These are phyloP conservation scores for Ara ararauna DNA, from an alignment of 2,797 vertebrate genomes.

Conservation along the genomic window DNA sequence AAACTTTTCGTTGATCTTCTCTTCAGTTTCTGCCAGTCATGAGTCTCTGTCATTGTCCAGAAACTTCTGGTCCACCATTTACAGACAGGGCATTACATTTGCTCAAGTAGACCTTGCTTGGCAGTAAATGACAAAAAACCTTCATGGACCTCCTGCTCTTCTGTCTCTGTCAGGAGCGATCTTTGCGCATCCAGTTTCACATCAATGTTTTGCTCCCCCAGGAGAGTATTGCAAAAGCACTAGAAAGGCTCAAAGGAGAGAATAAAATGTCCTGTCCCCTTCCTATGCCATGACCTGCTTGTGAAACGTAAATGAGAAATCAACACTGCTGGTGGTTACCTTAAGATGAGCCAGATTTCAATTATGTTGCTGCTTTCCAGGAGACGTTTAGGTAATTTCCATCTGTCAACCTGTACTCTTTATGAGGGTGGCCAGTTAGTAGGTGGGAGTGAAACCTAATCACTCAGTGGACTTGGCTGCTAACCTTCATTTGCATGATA, in stretches of 20 bases:
- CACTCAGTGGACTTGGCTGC: neutral
- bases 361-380: neutral
- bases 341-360: neutral
- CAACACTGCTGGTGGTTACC: neutral
- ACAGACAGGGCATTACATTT: neutral
- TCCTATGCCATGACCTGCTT: neutral
- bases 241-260: neutral
- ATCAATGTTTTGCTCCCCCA: rapidly evolving
- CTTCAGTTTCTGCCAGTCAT: neutral
- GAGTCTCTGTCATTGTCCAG: neutral
- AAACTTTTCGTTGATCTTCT: neutral
- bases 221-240: neutral
- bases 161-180: neutral
- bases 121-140: neutral
- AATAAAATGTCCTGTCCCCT: neutral
- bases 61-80: neutral
- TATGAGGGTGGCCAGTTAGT: neutral
- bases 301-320: neutral
- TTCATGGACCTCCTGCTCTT: neutral
- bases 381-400: neutral
- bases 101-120: neutral
- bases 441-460: neutral
- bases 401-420: neutral
- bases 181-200: neutral
- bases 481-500: neutral